These are phyloP conservation scores for Phocides pigmalion DNA, from an alignment of 1,140 invertebrate genomes.

Conservation along the genomic window DNA sequence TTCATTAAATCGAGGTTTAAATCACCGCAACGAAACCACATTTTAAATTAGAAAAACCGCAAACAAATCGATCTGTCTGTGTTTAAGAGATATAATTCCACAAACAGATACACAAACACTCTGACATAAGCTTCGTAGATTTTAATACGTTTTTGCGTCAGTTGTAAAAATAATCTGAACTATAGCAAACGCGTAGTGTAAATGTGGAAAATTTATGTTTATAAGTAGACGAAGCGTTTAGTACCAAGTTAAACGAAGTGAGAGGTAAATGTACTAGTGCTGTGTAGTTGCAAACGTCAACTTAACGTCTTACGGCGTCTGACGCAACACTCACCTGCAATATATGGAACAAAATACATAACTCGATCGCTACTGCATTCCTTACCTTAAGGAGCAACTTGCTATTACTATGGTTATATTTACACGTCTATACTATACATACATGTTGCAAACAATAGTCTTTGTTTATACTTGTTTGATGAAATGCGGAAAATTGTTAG, in stretches of 20 bases:
- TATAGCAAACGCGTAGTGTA: too few relatives aligned
- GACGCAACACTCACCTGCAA: conserved; percentile 66
- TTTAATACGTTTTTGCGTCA: too few relatives aligned
- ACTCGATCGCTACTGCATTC: conserved; percentile 65
- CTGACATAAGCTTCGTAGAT: too few relatives aligned
- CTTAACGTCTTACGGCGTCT: conserved; percentile 50
- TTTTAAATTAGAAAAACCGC: too few relatives aligned
- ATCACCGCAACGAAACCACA: too few relatives aligned
- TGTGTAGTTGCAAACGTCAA: conserved; percentile 36
- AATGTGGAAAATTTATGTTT: conserved; percentile 1
- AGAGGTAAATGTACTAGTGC: conserved; percentile 48
- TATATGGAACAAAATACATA: conserved; percentile 61
- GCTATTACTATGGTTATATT: conserved; percentile 32
- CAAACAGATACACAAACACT: too few relatives aligned
- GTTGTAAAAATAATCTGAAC: too few relatives aligned
- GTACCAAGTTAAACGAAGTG: conserved; percentile 53
- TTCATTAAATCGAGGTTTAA: too few relatives aligned
- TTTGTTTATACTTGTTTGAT: conserved; percentile 39
- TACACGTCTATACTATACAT: too few relatives aligned
- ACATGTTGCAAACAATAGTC: conserved; percentile 40
- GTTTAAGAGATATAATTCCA: too few relatives aligned
- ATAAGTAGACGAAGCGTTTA: conserved; percentile 22
- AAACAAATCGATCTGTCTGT: too few relatives aligned
- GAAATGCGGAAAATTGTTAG: conserved; percentile 39
- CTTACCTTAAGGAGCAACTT: conserved; percentile 47